Evolutionary conservation across 2,113 vertebrate genomes (phyloP), one percentile per base, ranked within the genome.

Genomic region (Centrocercus urophasianus): DNA sequence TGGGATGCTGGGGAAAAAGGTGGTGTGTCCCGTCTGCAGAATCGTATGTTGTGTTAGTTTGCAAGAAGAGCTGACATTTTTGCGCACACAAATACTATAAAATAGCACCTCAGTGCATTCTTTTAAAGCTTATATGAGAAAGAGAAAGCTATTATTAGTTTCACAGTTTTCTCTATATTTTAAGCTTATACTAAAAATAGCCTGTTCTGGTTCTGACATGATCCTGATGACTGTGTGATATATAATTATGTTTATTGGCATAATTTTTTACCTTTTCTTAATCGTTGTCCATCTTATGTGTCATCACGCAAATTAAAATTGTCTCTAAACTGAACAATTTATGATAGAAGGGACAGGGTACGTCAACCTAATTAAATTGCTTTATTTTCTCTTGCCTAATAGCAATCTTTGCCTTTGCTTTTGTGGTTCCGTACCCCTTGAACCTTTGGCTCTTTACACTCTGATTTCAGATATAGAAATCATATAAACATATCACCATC

Each of bases 21-120:
- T 81, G 71, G 45, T 81, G 2, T 7, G 59, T 28, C 74, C 52
- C 97, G 95, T 96, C 97, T 98, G 95, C 93, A 97, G 97, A 97
- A 48, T 0, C n/a, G 78, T 94, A 30, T 28, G 13, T 48, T 66
- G 30, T 71, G 61, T 3, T n/a, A 27, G n/a, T 38, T 47, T 67
- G 9, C 22, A 42, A 56, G 57, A 30, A 7, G 47, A 38, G 32
- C 45, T 42, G 42, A 45, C 27, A 9, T 27, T 47, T 47, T 5
- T 13, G 11, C 40, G 10, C 3, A 7, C 38, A 65, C 6, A 65
- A 69, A 38, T 42, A 34, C 4, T 42, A 5, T 25, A 25, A 82
- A 59, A 13, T 38, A 19, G 0, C 2, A 2, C 28, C 3, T 13
- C 4, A 3, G 20, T 34, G 1, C 1, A 0, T 54, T 34, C 10